Evolutionary conservation across 2,113 vertebrate species (phyloP).

Genomic region (Pardalotus punctatus): DNA sequence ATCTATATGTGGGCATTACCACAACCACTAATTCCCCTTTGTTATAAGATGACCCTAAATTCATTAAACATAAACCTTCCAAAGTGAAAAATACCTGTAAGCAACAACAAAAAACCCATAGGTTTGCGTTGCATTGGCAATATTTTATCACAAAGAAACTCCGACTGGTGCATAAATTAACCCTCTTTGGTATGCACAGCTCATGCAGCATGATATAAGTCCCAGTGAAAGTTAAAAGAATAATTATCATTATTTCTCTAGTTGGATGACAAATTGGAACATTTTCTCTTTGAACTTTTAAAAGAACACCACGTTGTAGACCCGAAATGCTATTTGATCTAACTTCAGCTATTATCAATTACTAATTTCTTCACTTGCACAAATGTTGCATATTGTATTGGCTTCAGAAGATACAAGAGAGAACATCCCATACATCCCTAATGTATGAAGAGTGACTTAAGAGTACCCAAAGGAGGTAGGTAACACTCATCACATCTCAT

Average conservation of each 20-base stretch:
- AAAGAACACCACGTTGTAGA: slow-evolving; percentile 46
- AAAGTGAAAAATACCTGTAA: background rate
- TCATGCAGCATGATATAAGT: slow-evolving; percentile 36
- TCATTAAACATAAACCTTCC: background rate
- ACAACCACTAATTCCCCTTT: background rate
- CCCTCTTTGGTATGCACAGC: slow-evolving; percentile 49
- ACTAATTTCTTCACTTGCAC: slow-evolving; percentile 40
- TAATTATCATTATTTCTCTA: slow-evolving; percentile 65
- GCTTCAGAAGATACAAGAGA: background rate
- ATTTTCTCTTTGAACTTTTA: slow-evolving; percentile 55
- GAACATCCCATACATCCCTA: background rate
- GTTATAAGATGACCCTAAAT: slow-evolving; percentile 3
- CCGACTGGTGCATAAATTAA: background rate
- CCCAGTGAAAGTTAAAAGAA: slow-evolving; percentile 62
- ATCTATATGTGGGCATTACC: background rate
- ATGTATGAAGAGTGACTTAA: background rate
- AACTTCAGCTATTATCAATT: slow-evolving; percentile 54
- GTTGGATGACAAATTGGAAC: slow-evolving; percentile 52
- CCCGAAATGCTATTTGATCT: slow-evolving; percentile 50
- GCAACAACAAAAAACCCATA: background rate
- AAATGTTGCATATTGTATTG: background rate
- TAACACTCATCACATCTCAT: background rate
- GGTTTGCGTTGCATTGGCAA: background rate
- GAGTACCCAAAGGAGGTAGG: background rate
- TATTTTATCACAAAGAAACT: background rate